Base-by-base conservation (phyloP, 35 echinoderm and acorn worm genomes). In the Lytechinus pictus region DNA sequence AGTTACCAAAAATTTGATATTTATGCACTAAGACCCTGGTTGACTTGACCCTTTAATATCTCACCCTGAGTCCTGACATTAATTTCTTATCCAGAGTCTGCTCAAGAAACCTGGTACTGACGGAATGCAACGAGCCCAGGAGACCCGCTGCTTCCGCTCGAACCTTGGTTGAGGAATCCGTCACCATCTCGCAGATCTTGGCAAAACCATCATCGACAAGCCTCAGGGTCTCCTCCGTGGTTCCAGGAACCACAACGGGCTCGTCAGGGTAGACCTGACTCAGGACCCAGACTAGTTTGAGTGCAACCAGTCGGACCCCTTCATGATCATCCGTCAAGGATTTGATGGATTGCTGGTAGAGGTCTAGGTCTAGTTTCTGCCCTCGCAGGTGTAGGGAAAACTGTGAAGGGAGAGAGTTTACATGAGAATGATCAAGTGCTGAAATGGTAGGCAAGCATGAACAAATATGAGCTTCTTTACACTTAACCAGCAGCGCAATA, bases 51-150 rank as follows among this genome's bases (percentile, higher is more conserved):
- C 16, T 27, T 44, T 44, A 44, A 44, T 8, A 9, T 92, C 97
- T 95, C 92, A 99, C 98, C 94, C 98, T 96, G 14, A 99, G 94
- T 52, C 96, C 95, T 95, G 98, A 98, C 98, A 99, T 98, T 10
- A 99, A 95, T 95, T 99, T 99, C 94, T 99, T 99, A 71, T 99
- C 98, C 61, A 99, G 93, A 24, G 98, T 99, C 92, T 99, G 98
- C 58, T 99, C 96, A 27, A 99, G 72, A 87, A 99, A 99, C 52
- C 96, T 97, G 27, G 96, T 33, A n/a, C 96, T 97, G 55, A 97
- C 98, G 27, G 92, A 89, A 86, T 99, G 98, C 10, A 99, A 86
- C 29, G 98, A 99, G 9, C 98, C 98, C 9, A 99, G 95, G 21
- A 99, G 94, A 4, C 98, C 98, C 14, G 95, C 97, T 55, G 98